phyloP scores from a whole-genome alignment of 1,140 invertebrate genomes.

The Latrodectus geometricus region DNA sequence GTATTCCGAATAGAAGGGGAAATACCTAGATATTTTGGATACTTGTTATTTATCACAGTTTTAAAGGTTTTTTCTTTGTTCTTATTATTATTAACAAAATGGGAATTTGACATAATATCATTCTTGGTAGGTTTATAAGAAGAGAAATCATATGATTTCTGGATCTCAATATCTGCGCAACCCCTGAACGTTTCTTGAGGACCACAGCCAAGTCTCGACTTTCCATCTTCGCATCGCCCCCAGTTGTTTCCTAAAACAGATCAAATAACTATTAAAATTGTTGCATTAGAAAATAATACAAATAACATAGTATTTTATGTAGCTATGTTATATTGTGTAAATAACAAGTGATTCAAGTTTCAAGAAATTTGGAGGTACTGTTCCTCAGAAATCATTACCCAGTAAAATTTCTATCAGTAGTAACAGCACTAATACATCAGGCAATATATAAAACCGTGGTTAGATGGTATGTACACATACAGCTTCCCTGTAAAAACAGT shows the following conservation, averaged over 20 bases:
- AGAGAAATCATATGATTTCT: background rate
- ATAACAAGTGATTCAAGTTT: no score
- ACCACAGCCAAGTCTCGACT: conserved; percentile 73
- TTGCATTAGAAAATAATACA: no score
- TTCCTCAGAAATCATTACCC: no score
- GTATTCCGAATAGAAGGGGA: background rate
- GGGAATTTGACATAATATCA: conserved; percentile 1
- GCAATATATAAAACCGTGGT: no score
- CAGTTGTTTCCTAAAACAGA: conserved; percentile 64
- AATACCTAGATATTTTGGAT: background rate
- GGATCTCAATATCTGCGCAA: conserved; percentile 78
- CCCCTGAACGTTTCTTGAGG: conserved; percentile 77
- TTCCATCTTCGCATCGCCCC: conserved; percentile 64
- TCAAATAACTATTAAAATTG: no score
- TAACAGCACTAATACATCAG: no score
- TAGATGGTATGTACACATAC: no score
- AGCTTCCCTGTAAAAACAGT: no score
- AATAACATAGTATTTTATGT: no score
- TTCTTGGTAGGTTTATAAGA: conserved; percentile 12
- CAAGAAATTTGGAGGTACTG: no score
- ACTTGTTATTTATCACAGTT: background rate
- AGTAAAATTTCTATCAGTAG: no score
- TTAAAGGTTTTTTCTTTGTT: background rate
- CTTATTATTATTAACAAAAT: background rate
- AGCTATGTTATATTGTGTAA: no score